Percentiles rank a stretch among this genome's conserved stretches.
Evolutionary conservation across 1,140 invertebrate species (phyloP).

Genomic region (Scaptomyza graminum): DNA sequence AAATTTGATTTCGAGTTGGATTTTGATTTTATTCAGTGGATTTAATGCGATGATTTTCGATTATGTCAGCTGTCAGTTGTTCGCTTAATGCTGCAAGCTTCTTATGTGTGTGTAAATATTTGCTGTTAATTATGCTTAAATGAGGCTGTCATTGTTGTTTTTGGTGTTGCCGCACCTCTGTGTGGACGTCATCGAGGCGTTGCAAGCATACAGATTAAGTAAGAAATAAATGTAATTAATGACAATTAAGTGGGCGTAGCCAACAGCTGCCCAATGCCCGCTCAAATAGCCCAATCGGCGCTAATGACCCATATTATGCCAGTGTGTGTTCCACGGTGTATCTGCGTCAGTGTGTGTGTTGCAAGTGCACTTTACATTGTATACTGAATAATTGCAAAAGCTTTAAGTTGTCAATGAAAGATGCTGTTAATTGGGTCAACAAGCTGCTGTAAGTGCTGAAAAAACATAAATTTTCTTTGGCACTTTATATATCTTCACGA

Average conservation of each 20-base stretch:
- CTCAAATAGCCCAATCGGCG: constrained; percentile 25
- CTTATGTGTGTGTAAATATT: constrained; percentile 35
- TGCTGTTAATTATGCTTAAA: constrained; percentile 65
- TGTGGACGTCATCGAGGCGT: constrained; percentile 14
- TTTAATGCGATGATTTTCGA: constrained; percentile 36
- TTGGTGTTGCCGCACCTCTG: constrained; percentile 15
- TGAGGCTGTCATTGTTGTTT: constrained; percentile 14
- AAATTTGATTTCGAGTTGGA: constrained; percentile 12
- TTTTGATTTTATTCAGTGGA: constrained; percentile 32
- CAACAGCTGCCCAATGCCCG: constrained; percentile 21
- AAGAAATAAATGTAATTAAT: constrained; percentile 62
- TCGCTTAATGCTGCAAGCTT: constrained; percentile 36
- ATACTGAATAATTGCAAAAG: constrained; percentile 54
- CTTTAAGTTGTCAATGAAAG: constrained; percentile 40
- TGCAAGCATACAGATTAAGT: constrained; percentile 46
- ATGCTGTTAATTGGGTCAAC: constrained; percentile 40
- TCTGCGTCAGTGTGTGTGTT: constrained; percentile 9
- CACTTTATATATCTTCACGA: constrained; percentile 23
- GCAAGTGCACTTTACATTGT: constrained; percentile 46
- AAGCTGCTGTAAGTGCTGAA: constrained; percentile 15
- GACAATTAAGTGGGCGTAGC: constrained; percentile 52
- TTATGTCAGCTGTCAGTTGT: constrained; percentile 33
- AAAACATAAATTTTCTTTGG: neutral
- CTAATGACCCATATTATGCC: constrained; percentile 70
- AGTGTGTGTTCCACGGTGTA: neutral